These are phyloP conservation scores for Nyctalus aviator DNA, from an alignment of 2,797 vertebrate species.

Conservation along the genomic window DNA sequence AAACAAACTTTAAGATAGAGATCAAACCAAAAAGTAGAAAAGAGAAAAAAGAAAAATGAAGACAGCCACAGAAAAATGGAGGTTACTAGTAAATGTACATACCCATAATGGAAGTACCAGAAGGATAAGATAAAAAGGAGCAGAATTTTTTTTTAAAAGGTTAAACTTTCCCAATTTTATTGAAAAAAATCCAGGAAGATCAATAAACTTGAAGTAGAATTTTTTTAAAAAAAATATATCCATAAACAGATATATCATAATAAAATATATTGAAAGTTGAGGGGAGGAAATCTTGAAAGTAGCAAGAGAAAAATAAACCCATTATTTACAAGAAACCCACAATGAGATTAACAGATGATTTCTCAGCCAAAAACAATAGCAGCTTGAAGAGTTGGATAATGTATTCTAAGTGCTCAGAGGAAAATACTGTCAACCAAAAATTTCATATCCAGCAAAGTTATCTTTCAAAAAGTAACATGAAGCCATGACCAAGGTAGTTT, in stretches of 20 bases:
- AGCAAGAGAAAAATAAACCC: not conserved
- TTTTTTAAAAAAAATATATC: not conserved
- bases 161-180: not conserved
- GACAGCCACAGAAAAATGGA: not conserved
- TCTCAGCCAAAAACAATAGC: not conserved
- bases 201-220: not conserved
- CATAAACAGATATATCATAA: not conserved
- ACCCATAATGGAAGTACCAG: not conserved
- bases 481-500: not conserved
- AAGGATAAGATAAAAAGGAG: not conserved
- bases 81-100: not conserved
- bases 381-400: not conserved
- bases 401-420: not conserved
- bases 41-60: slow-evolving; percentile 3
- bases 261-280: not conserved
- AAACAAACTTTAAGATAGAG: not conserved
- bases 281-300: not conserved
- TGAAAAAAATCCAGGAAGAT: not conserved
- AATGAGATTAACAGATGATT: not conserved
- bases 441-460: not conserved
- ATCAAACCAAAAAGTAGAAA: not conserved
- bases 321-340: not conserved
- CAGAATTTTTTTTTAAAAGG: not conserved
- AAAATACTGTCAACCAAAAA: not conserved
- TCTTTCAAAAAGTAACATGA: not conserved